Evolutionary conservation across 2,797 vertebrate species (phyloP), one percentile per base, ranked within the genome.

Genomic region (Anguilla pacifica): DNA sequence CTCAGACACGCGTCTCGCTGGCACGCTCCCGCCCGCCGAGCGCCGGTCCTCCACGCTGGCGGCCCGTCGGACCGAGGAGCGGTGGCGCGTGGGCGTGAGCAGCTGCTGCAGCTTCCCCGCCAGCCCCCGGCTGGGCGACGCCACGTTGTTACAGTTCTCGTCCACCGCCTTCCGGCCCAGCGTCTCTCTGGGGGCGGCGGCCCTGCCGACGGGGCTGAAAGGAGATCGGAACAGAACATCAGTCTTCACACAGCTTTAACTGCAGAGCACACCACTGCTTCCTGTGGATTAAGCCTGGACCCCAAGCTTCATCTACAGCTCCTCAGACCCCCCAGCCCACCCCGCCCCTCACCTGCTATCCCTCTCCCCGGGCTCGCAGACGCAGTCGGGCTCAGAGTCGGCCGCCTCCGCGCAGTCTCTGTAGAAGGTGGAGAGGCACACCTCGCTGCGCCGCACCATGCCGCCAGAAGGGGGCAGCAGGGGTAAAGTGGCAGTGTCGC

Each of bases 61-160:
- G 0, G 96, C 93, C 0, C 95, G 93, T 0, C 95, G 90, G 0
- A 91, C 93, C 0, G 94, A 94, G 4, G 89, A 28, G 0, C 96
- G 49, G 91, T 95, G 93, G 10, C 94, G 92, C 0, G 96, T 96
- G 0, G 98, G 97, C 0, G 97, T 98, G 57, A 98, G 96, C n/a
- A 99, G 95, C 94, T 97, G 97, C 92, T 98, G 98, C 0, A 98
- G 95, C 72, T 97, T 97, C 57, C 96, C 96, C 0, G 97, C 96
- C 91, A 98, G 93, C 0, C 97, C 96, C 0, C 96, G 93, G 46
- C 94, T 93, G 0, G 96, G 96, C 0, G 95, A 94, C 0, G 93
- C 83, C 0, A 96, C 95, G 39, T 94, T 93, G 93, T 96, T 96
- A 93, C 90, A 95, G 92, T 96, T 97, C 92, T 96, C 96, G 6